Conservation (phyloP, 2,113 vertebrate species). For the Pan troglodytes region NHGRI_mPanTro3-v2.1_pri NC_072401.2:127263501-127264000, state of each 20-base stretch:
- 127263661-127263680: background rate
- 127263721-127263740: background rate
- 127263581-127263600: background rate
- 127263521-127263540: conserved; percentile 60
- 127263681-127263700: conserved; percentile 50
- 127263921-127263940: background rate
- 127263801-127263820: conserved; percentile 53
- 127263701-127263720: background rate
- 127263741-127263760: conserved; percentile 32
- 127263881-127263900: background rate
- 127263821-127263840: conserved; percentile 44
- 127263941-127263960: rapidly evolving
- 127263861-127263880: conserved; percentile 31
- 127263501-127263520: background rate
- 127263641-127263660: background rate
- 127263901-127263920: background rate
- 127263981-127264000: background rate
- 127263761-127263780: conserved; percentile 58
- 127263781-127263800: conserved; percentile 66
- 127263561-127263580: conserved; percentile 13
- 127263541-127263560: conserved; percentile 8
- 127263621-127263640: background rate
- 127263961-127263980: background rate
- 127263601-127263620: background rate
- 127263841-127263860: conserved; percentile 6